Evolutionary conservation across 2,888 invertebrate species (phyloP).

Genomic region (Mycalesis mineus): DNA sequence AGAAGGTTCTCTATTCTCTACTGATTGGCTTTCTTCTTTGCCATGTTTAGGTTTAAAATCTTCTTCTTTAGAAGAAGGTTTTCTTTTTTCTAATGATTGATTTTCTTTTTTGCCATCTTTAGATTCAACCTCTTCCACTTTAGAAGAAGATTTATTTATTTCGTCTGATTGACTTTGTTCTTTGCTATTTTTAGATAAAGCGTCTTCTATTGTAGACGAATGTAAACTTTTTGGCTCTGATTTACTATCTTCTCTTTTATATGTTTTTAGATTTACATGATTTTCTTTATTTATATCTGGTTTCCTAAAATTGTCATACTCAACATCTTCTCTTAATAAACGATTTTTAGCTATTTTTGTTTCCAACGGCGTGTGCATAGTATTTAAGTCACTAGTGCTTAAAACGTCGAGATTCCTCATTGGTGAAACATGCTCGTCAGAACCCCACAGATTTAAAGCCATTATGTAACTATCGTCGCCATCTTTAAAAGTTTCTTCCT

Average conservation of each 20-base stretch:
- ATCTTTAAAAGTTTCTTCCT: not conserved
- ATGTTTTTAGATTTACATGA: not conserved
- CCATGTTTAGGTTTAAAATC: not conserved
- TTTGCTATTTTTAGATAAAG: no score
- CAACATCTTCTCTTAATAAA: conserved; percentile 1
- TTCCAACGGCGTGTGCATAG: not conserved
- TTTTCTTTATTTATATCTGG: not conserved
- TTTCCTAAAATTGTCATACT: not conserved
- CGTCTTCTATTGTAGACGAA: no score
- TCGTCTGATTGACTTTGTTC: no score
- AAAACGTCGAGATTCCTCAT: conserved; percentile 10
- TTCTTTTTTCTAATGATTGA: no score
- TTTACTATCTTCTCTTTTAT: not conserved
- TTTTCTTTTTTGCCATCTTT: no score
- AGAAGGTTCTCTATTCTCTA: not conserved
- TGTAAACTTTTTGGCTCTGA: no score
- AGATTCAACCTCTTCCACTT: no score
- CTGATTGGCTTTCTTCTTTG: not conserved
- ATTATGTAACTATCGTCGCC: not conserved
- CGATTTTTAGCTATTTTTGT: not conserved
- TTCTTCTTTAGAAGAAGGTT: not conserved
- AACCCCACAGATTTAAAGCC: not conserved
- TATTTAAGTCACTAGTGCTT: conserved; percentile 8
- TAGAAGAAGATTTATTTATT: no score
- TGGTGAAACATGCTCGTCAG: not conserved